These are phyloP conservation scores for Ommatoiulus sabulosus DNA, from an alignment of 2,888 invertebrate species.

Conservation along the genomic window DNA sequence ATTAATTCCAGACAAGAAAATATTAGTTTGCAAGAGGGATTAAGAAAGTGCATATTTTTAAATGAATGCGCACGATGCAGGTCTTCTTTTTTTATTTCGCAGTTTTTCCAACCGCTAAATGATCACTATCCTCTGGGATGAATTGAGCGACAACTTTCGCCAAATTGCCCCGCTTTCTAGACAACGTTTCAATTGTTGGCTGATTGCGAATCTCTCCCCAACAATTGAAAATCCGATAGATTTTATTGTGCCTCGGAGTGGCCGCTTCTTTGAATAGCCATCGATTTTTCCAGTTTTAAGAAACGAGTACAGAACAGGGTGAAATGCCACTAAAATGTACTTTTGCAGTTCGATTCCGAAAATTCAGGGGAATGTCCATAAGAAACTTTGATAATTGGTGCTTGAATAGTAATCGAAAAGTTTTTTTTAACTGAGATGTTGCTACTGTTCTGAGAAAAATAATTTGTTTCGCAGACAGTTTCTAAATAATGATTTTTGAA, in stretches of 20 bases:
- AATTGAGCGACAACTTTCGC: conserved; percentile 25
- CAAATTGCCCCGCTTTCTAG: neutral
- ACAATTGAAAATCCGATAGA: conserved; percentile 22
- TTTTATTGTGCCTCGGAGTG: neutral
- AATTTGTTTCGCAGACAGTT: no score
- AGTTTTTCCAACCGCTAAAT: neutral
- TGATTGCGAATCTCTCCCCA: conserved; percentile 3
- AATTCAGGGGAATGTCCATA: no score
- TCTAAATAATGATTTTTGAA: no score
- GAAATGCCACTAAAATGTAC: neutral
- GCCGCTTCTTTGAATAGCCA: neutral
- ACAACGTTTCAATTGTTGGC: conserved; percentile 34
- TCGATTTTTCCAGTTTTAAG: neutral
- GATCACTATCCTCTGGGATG: neutral
- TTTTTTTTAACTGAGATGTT: no score
- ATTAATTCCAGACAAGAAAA: neutral
- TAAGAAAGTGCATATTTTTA: neutral
- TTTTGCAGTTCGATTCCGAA: no score
- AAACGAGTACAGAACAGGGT: neutral
- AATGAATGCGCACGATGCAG: neutral
- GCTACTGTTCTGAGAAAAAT: no score
- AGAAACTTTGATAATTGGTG: no score
- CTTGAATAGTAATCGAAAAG: no score
- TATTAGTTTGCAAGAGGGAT: neutral
- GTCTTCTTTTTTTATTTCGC: neutral